Percentiles rank a stretch among this genome's conserved stretches.
Conservation (phyloP, 2,888 invertebrate genomes). For the Acanthosepion pharaonis region DNA sequence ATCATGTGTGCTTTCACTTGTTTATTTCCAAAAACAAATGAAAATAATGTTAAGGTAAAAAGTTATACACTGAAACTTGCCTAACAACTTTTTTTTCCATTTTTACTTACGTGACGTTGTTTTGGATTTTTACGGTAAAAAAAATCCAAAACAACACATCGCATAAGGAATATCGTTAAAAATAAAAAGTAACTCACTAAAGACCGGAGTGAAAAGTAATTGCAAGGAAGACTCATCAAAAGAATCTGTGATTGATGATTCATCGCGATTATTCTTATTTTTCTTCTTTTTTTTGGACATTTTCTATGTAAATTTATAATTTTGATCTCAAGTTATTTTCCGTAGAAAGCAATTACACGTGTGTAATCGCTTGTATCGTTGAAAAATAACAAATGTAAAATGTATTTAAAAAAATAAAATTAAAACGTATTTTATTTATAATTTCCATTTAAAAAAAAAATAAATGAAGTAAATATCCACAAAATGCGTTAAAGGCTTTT, state of each 20-base stretch:
- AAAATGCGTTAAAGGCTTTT: not conserved
- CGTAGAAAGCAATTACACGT: not conserved
- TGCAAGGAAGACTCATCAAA: not conserved
- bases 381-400: not conserved
- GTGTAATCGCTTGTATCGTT: not conserved
- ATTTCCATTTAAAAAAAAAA: no score
- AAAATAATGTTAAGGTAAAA: no score
- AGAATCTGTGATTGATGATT: not conserved
- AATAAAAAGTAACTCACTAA: not conserved
- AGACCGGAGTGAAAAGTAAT: constrained; percentile 24
- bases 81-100: no score
- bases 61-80: no score
- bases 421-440: no score
- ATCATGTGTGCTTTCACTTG: no score
- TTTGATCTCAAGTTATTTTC: not conserved
- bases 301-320: not conserved
- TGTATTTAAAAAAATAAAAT: not conserved
- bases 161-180: not conserved
- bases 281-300: not conserved
- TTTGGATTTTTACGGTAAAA: no score
- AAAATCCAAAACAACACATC: no score
- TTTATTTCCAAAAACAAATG: no score
- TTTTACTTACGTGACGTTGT: no score
- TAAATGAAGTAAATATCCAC: not conserved
- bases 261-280: not conserved